Evolutionary conservation across 2,113 vertebrate species (phyloP).

Genomic region (Craseonycteris thonglongyai): DNA sequence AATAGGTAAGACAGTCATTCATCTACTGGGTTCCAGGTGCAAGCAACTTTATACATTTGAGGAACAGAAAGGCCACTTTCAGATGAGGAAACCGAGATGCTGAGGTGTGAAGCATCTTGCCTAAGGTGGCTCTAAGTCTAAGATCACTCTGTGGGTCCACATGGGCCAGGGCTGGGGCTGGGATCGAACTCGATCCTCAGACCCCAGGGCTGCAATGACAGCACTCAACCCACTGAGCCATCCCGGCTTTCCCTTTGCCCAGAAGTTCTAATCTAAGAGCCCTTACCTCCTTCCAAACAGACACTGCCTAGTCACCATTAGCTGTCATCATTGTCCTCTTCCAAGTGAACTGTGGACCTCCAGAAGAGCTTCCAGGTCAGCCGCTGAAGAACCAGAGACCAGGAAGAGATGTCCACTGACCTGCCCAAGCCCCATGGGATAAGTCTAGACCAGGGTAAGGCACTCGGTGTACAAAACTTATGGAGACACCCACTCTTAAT

Average conservation of each 20-base stretch:
- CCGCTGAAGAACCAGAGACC: not conserved
- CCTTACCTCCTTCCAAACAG: not conserved
- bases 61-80: not conserved
- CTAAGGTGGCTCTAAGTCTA: not conserved
- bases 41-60: not conserved
- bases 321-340: not conserved
- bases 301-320: not conserved
- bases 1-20: not conserved
- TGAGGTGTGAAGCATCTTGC: not conserved
- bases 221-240: no score
- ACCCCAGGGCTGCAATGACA: no score
- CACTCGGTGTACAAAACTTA: not conserved
- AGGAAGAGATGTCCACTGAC: not conserved
- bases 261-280: not conserved
- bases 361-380: not conserved
- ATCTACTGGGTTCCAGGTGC: not conserved
- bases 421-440: not conserved
- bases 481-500: not conserved
- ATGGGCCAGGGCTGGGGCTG: no score
- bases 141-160: no score
- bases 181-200: no score
- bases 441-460: not conserved
- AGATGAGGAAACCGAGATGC: not conserved
- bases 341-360: not conserved
- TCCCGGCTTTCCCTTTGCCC: no score